Conservation (phyloP, 2,797 vertebrate species). For the Varecia variegata region DNA sequence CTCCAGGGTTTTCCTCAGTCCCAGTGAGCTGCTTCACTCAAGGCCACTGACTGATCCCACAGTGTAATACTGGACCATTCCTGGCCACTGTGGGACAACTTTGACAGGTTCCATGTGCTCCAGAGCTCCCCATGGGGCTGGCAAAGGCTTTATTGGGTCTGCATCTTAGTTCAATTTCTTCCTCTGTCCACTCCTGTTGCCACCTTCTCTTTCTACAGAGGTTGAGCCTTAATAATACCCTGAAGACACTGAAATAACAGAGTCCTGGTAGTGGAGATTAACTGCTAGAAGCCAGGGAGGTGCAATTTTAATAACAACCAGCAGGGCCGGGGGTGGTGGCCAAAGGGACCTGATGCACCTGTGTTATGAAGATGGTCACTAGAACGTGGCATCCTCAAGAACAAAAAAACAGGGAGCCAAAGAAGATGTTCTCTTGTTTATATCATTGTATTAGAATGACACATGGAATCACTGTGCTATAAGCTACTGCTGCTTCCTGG, state of each 20-base stretch:
- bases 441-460: neutral
- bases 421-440: neutral
- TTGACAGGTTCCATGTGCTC: neutral
- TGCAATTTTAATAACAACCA: neutral
- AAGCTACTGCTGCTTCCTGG: neutral
- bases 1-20: neutral
- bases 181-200: neutral
- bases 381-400: neutral
- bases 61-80: neutral
- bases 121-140: neutral
- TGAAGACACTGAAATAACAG: neutral
- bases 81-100: neutral
- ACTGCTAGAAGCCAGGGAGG: neutral
- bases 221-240: neutral
- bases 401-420: neutral
- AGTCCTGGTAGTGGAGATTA: neutral
- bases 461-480: neutral
- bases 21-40: neutral
- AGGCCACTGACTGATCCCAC: neutral
- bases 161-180: neutral
- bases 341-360: neutral
- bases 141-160: neutral
- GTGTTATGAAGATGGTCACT: neutral
- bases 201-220: neutral
- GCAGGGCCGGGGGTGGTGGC: neutral